Evolutionary conservation across 2,888 invertebrate species (phyloP).

Genomic region (Pandemis cinnamomeana): DNA sequence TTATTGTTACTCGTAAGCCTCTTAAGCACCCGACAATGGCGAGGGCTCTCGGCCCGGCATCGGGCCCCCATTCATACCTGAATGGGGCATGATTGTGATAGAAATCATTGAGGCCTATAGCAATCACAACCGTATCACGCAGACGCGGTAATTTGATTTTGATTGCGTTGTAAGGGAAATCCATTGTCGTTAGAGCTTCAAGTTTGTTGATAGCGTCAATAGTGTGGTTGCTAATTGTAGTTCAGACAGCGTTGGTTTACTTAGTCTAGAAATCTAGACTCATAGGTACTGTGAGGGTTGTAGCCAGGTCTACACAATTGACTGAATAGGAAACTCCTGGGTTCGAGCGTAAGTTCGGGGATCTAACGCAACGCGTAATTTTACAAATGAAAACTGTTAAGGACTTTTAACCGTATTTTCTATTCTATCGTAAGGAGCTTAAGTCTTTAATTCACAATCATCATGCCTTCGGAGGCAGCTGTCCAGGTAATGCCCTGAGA

Average conservation of each 20-base stretch:
- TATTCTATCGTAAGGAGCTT: no score
- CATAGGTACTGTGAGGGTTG: no score
- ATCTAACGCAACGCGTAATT: no score
- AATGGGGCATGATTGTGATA: constrained; percentile 28
- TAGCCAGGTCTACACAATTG: no score
- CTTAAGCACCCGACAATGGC: constrained; percentile 13
- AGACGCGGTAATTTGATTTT: constrained; percentile 32
- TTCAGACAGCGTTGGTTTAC: neutral
- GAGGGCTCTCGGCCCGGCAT: constrained; percentile 9
- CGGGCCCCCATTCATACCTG: constrained; percentile 21
- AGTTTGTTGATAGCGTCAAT: neutral
- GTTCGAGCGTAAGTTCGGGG: no score
- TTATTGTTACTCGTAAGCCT: neutral
- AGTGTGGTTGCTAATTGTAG: neutral
- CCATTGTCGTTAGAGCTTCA: constrained; percentile 4
- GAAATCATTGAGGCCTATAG: constrained; percentile 11
- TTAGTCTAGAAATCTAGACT: neutral
- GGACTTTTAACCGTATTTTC: no score
- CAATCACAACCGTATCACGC: constrained; percentile 4
- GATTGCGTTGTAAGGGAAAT: constrained; percentile 22
- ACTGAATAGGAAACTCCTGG: no score
- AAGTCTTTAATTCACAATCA: no score
- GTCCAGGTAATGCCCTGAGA: no score
- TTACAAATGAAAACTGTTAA: no score
- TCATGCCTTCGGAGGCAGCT: no score